These are phyloP conservation scores for Napeogenes sylphis DNA, from an alignment of 2,888 invertebrate species.

Conservation along the genomic window DNA sequence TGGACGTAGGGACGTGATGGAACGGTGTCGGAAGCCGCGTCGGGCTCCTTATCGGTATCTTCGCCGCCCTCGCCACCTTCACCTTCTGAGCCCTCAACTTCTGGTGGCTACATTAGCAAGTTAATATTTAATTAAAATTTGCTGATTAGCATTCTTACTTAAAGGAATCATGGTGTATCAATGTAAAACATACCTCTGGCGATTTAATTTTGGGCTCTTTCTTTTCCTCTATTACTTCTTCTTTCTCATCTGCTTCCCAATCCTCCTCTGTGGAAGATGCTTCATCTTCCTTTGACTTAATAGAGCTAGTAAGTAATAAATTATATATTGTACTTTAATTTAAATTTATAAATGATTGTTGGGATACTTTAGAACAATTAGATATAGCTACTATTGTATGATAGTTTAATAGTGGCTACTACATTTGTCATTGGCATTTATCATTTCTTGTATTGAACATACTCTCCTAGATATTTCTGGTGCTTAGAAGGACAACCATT, in stretches of 20 bases:
- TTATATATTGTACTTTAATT: conserved; percentile 1
- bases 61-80: conserved; percentile 71
- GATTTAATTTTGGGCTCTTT: conserved; percentile 63
- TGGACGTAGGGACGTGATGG: conserved; percentile 79
- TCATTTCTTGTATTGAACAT: too few relatives aligned
- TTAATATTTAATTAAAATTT: conserved; percentile 4
- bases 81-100: conserved; percentile 63
- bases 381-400: background rate
- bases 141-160: conserved; percentile 5
- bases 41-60: conserved; percentile 76
- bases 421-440: background rate
- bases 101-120: conserved; percentile 32
- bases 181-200: conserved; percentile 51
- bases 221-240: conserved; percentile 61
- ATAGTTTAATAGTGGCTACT: background rate
- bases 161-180: too few relatives aligned
- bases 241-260: conserved; percentile 72
- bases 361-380: background rate
- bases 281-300: conserved; percentile 66
- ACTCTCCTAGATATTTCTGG: conserved; percentile 1
- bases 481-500: background rate
- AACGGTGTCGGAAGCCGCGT: conserved; percentile 64
- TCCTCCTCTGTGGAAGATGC: conserved; percentile 73
- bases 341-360: background rate
- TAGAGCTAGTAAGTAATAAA: conserved; percentile 47